Evolutionary conservation across 2,113 vertebrate genomes (phyloP).

Genomic region (Neodon shergylaensis): DNA sequence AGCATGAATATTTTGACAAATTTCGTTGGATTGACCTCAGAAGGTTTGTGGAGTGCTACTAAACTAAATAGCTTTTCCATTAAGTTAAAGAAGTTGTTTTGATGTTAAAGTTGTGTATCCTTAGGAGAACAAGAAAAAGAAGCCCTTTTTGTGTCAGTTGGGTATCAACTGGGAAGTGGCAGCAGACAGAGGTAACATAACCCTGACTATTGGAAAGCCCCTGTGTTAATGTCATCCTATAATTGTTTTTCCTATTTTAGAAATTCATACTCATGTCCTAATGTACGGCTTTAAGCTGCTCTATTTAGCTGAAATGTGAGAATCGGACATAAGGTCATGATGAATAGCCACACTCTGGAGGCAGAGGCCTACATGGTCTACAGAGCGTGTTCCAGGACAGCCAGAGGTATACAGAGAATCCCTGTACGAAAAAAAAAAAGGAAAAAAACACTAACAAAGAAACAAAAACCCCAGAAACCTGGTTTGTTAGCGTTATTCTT

Average conservation of each 20-base stretch:
- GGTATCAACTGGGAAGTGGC: background rate
- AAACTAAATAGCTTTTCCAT: background rate
- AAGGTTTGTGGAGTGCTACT: background rate
- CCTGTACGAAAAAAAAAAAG: background rate
- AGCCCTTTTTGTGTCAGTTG: background rate
- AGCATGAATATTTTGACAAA: conserved; percentile 15
- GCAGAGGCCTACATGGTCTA: background rate
- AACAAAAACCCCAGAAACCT: background rate
- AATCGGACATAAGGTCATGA: background rate
- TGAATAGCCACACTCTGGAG: background rate
- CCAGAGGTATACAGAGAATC: background rate
- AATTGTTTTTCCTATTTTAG: background rate
- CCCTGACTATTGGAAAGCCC: background rate
- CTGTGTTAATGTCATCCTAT: background rate
- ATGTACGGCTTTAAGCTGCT: background rate
- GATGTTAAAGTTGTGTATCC: background rate
- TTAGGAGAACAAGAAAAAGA: background rate
- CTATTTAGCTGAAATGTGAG: background rate
- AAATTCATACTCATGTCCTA: background rate
- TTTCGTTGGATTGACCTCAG: background rate
- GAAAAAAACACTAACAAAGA: too few relatives aligned
- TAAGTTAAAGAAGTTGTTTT: background rate
- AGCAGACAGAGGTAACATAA: background rate
- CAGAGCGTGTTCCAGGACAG: background rate
- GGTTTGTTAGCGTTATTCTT: background rate